Evolutionary conservation across 2,888 invertebrate genomes (phyloP), one percentile per base, ranked within the genome.

Genomic region (Campoplex capitator): DNA sequence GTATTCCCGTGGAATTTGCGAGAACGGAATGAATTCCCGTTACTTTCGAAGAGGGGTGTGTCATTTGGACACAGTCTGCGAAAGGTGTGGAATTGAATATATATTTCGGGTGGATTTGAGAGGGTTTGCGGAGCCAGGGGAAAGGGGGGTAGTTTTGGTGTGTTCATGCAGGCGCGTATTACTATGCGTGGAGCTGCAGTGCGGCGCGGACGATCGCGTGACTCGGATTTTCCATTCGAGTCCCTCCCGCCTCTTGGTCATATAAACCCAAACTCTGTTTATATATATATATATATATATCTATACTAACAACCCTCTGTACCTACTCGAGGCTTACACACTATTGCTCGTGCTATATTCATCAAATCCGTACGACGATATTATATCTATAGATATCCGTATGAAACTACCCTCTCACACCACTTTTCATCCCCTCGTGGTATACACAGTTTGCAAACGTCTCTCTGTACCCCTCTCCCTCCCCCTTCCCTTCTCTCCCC

Each of bases 141-240:
- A 73, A 23, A 23, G 23, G 23, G 23, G 48, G 67, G 79, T 65
- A 68, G 82, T 83, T 82, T 70, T 58, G 56, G 81, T 84, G 83
- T 67, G 83, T 67, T 83, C 77, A 80, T 80, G 79, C 56, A 83
- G 68, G 77, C 80, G 76, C 80, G 83, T 80, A 70, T 83, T 78
- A 38, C 74, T 58, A 78, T 79, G 84, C 81, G 86, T 89, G 89
- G 86, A 86, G 85, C 88, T 88, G 88, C 87, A 87, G 88, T 88
- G 86, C 88, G 86, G 74, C 87, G 84, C 78, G 85, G 79, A 48
- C 85, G 86, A 87, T 89, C 89, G 90, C 90, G 90, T 90, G 90
- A 90, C 88, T 89, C 80, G 85, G 86, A 88, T 89, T 90, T 90
- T 88, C 88, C 84, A 86, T 88, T 84, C 81, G 73, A 78, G 85